Evolutionary conservation across 2,888 invertebrate genomes (phyloP).

Genomic region (Lepeophtheirus nordmannii): DNA sequence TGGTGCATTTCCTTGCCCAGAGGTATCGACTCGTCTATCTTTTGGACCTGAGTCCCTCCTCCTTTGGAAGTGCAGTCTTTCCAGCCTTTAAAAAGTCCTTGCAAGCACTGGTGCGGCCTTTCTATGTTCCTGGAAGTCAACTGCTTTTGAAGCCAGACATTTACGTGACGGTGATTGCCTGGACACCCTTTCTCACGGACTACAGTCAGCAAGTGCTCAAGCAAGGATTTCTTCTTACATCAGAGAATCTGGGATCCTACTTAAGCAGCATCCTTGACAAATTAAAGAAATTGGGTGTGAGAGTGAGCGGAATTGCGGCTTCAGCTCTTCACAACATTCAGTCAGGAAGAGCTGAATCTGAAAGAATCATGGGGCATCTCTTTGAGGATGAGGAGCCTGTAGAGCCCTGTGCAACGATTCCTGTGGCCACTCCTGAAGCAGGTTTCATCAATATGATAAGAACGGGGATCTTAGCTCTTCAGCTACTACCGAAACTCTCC

Average conservation of each 20-base stretch:
- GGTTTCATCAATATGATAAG: conserved; percentile 59
- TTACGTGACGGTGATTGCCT: conserved; percentile 56
- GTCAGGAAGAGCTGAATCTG: conserved; percentile 38
- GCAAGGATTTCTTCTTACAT: conserved; percentile 48
- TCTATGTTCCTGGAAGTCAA: conserved; percentile 49
- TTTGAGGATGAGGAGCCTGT: conserved; percentile 38
- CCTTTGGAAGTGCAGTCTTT: neutral
- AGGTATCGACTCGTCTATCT: conserved; percentile 56
- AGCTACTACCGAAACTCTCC: conserved; percentile 51
- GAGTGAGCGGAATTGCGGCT: neutral
- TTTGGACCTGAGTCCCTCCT: conserved; percentile 58
- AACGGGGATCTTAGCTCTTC: conserved; percentile 56
- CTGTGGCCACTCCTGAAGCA: conserved; percentile 28
- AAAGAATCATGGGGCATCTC: conserved; percentile 41
- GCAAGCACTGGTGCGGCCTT: conserved; percentile 37
- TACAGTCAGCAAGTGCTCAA: conserved; percentile 47
- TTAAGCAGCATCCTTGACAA: conserved; percentile 43
- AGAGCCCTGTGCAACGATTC: conserved; percentile 23
- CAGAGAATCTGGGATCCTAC: conserved; percentile 44
- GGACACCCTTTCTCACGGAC: conserved; percentile 54
- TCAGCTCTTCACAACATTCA: conserved; percentile 28
- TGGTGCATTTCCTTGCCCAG: conserved; percentile 51
- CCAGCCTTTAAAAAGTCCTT: conserved; percentile 2
- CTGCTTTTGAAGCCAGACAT: conserved; percentile 49
- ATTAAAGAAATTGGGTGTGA: conserved; percentile 41